Evolutionary conservation across 2,888 invertebrate species (phyloP).

Genomic region (Seladonia tumulorum): DNA sequence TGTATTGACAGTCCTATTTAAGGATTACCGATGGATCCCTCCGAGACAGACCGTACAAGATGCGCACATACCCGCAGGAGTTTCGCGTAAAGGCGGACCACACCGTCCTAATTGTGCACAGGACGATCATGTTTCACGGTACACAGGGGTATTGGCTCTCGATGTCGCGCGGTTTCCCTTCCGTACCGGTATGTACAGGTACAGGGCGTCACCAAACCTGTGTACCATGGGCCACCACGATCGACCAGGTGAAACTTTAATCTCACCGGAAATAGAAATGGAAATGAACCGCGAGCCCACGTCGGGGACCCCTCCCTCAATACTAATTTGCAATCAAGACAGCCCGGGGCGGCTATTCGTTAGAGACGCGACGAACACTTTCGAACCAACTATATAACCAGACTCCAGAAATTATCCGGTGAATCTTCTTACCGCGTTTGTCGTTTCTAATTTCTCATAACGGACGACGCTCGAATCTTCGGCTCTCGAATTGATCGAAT

Average conservation of each 20-base stretch:
- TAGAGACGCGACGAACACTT: neutral
- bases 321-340: slow-evolving; percentile 4
- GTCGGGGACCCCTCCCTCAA: neutral
- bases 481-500: neutral
- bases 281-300: neutral
- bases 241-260: slow-evolving; percentile 22
- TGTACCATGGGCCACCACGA: slow-evolving; percentile 9
- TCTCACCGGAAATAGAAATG: slow-evolving; percentile 12
- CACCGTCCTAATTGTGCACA: slow-evolving; percentile 72
- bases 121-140: slow-evolving; percentile 74
- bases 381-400: neutral
- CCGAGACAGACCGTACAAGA: slow-evolving; percentile 45
- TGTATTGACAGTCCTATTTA: slow-evolving; percentile 46
- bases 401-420: neutral
- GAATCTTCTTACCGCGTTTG: neutral
- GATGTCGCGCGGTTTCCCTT: slow-evolving; percentile 58
- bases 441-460: neutral
- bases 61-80: slow-evolving; percentile 53
- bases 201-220: slow-evolving; percentile 41
- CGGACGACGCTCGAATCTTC: neutral
- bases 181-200: slow-evolving; percentile 37
- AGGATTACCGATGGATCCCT: slow-evolving; percentile 58
- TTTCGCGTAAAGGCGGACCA: slow-evolving; percentile 60
- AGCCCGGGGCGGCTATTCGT: neutral
- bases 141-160: slow-evolving; percentile 73